Percentiles rank a stretch among this genome's conserved stretches.
Conservation (phyloP, 1,140 invertebrate genomes). For the Formica selysi region DNA sequence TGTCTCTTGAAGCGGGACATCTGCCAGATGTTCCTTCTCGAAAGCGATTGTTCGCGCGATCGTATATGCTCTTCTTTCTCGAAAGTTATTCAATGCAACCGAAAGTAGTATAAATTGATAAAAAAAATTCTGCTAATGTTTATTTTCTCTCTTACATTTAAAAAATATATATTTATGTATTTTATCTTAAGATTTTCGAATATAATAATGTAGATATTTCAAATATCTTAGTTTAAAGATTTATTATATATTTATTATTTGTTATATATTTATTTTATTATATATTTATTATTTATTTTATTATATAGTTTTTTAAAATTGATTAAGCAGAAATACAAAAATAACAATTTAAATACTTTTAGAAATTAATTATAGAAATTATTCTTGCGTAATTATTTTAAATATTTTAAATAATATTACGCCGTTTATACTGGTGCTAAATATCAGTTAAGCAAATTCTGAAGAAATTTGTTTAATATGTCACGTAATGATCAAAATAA, state of each 20-base stretch:
- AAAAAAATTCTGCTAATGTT: not conserved
- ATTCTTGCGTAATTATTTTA: not conserved
- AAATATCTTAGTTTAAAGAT: not conserved
- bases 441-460: not conserved
- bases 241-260: too few relatives aligned
- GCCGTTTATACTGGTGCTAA: not conserved
- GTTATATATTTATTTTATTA: too few relatives aligned
- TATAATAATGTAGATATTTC: not conserved
- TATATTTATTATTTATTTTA: too few relatives aligned
- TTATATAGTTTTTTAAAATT: not conserved
- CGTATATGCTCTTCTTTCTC: conserved; percentile 3
- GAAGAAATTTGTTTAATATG: not conserved
- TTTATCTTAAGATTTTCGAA: too few relatives aligned
- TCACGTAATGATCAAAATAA: not conserved
- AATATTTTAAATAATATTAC: not conserved
- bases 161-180: too few relatives aligned
- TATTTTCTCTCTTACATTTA: not conserved
- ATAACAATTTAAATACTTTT: not conserved
- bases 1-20: conserved; percentile 77
- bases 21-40: conserved; percentile 79
- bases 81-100: conserved; percentile 37
- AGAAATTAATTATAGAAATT: not conserved
- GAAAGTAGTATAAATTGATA: not conserved
- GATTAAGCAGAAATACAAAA: not conserved
- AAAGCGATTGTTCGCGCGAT: conserved; percentile 41